phyloP scores from a whole-genome alignment of 2,113 vertebrate species.

The Tympanuchus pallidicinctus region DNA sequence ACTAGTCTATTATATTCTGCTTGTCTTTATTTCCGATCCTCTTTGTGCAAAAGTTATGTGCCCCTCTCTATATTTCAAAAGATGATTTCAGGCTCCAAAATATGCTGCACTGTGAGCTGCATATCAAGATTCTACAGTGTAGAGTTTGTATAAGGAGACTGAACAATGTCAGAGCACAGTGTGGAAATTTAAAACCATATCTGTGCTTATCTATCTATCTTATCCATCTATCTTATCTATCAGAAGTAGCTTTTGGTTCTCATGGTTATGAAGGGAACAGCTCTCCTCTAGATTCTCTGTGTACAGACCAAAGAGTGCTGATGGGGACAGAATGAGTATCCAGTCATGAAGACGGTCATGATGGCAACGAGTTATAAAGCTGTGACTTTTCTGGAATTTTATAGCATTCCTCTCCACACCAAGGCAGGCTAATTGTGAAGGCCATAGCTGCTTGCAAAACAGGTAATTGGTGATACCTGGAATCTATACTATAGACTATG shows the following conservation, averaged over 20 bases:
- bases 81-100: neutral
- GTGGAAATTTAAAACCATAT: neutral
- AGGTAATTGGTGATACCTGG: neutral
- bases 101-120: fast-evolving
- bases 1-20: neutral
- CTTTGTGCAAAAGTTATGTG: neutral
- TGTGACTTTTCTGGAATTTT: neutral
- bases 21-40: neutral
- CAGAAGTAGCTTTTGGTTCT: neutral
- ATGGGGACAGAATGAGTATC: neutral
- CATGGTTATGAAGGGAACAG: neutral
- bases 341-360: neutral
- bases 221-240: no score
- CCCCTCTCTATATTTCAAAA: neutral
- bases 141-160: neutral
- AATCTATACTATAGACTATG: neutral
- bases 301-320: neutral
- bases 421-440: neutral
- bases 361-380: neutral
- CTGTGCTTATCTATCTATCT: neutral
- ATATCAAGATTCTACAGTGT: neutral
- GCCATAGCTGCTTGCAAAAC: neutral
- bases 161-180: neutral
- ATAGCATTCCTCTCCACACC: fast-evolving
- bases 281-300: neutral